phyloP scores from a whole-genome alignment of 2,113 vertebrate genomes.

The Recurvirostra avosetta region DNA sequence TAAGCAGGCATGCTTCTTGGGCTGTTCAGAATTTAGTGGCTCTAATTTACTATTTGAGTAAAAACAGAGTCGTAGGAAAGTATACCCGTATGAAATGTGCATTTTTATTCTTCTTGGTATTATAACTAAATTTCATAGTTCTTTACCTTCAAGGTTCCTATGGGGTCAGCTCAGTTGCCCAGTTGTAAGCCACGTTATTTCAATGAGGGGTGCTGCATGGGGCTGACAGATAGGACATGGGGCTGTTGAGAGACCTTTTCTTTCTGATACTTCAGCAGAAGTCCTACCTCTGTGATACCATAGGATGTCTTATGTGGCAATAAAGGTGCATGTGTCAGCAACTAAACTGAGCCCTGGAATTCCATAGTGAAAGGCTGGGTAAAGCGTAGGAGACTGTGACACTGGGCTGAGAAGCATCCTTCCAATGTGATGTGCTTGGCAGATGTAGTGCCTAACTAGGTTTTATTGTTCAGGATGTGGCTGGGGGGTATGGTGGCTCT shows the following conservation, averaged over 20 bases:
- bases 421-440: neutral
- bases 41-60: neutral
- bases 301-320: neutral
- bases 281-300: accelerated
- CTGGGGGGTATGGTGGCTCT: neutral
- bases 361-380: neutral
- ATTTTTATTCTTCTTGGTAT: neutral
- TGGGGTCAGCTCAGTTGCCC: neutral
- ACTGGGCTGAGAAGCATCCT: neutral
- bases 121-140: neutral
- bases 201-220: accelerated
- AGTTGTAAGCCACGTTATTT: neutral
- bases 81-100: neutral
- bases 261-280: neutral
- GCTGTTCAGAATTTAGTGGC: neutral
- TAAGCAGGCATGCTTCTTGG: neutral
- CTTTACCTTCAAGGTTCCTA: neutral
- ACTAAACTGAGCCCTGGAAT: neutral
- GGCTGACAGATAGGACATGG: accelerated
- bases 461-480: neutral
- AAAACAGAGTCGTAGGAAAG: neutral
- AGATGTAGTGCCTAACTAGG: neutral
- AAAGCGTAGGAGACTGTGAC: neutral
- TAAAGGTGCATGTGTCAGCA: neutral
- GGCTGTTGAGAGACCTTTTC: neutral